A percentile compares a stretch with the other conserved stretches of the same genome.
phyloP scores from a whole-genome alignment of 2,113 vertebrate genomes.

The Acanthisitta chloris region DNA sequence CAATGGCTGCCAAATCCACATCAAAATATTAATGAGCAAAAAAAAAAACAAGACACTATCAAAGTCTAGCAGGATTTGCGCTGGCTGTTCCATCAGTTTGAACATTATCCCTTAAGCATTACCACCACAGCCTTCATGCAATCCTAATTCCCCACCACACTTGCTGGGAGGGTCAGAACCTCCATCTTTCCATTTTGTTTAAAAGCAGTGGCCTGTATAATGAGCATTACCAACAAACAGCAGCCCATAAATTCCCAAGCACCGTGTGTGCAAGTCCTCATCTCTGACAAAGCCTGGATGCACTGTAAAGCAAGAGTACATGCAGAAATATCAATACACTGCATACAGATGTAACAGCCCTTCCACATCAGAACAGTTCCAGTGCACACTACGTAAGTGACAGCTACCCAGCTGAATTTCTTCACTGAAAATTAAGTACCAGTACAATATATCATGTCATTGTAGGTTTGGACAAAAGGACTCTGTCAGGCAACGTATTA shows the following conservation, averaged over 20 bases:
- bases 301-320: not conserved
- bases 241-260: not conserved
- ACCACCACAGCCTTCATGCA: not conserved
- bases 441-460: not conserved
- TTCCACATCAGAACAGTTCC: not conserved
- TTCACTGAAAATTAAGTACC: not conserved
- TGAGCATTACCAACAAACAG: conserved; percentile 14
- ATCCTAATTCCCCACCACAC: not conserved
- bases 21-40: not conserved
- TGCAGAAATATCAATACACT: not conserved
- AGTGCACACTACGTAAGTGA: not conserved
- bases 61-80: conserved; percentile 23
- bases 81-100: conserved; percentile 19
- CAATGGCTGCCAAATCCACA: not conserved
- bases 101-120: conserved; percentile 31
- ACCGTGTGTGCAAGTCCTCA: not conserved
- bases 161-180: conserved; percentile 25
- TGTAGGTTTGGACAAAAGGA: not conserved
- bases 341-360: not conserved
- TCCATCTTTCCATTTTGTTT: conserved; percentile 39
- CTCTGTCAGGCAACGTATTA: not conserved
- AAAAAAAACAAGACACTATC: not conserved
- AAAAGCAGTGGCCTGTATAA: conserved; percentile 43
- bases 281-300: not conserved
- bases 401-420: not conserved